Evolutionary conservation across 2,888 invertebrate species (phyloP), one percentile per base, ranked within the genome.

Genomic region (Meghimatium bilineatum): DNA sequence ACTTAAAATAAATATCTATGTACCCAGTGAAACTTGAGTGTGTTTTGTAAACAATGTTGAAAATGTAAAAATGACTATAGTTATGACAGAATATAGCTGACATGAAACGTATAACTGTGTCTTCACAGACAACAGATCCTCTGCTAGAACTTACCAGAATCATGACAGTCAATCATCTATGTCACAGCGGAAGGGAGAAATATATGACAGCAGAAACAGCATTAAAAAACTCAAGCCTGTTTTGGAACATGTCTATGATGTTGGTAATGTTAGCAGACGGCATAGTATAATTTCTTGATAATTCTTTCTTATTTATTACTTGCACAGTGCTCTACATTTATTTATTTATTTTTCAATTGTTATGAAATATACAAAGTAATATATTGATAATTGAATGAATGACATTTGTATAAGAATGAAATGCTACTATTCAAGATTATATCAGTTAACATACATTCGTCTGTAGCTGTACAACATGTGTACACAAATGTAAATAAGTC

Each of bases 221-320:
- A 78, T 85, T 72, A 82, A 82, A 32, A 86, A 86, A 71, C 86
- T 87, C 23, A 85, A 85, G 34, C 86, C 87, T 8, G 87, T 87
- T 77, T 60, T 87, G 74, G 87, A 87, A 63, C 84, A 85, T 84
- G 85, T 86, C 10, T 72, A 77, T 52, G 86, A 86, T 80, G 82
- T 83, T 56, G 83, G 84, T 3, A 86, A 86, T 80, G 82, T 83
- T 56, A 82, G 84, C 1, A 67, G 85, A 56, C 38, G 84, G 52
- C 84, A 84, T 66, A 84, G 84, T 38, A 66, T 84, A 12, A 71
- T 84, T n/a, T 74, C 84, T 2, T 83, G 75, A 85, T 56, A 17
- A 17, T 56, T 3, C 3, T 2, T 23, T 56, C 17, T 3, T 56
- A 17, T 56, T 23, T 56, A 8, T 56, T 12, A 17, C 8, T 56